Conservation (phyloP, 2,113 vertebrate genomes). For the Ursus arctos region DNA sequence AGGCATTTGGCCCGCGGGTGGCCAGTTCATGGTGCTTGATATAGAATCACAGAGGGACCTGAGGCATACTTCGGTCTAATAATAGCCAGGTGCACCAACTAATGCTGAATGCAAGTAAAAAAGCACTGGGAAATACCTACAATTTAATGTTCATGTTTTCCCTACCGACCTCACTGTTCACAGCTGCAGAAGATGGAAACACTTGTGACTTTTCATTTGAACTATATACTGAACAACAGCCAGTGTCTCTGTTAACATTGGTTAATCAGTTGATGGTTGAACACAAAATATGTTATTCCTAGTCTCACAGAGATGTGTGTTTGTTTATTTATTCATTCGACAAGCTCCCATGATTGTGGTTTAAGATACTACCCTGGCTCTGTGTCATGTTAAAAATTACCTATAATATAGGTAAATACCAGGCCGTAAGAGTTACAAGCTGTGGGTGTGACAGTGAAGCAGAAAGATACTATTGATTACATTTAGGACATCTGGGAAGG, state of each 20-base stretch:
- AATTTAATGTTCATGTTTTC: not conserved
- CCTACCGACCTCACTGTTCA: not conserved
- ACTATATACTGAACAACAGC: not conserved
- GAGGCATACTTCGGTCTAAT: not conserved
- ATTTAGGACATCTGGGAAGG: not conserved
- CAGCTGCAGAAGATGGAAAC: not conserved
- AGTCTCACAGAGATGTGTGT: not conserved
- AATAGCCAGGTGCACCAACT: not conserved
- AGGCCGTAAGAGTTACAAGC: not conserved
- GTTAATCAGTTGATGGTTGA: not conserved
- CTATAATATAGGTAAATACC: not conserved
- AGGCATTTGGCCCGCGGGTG: not conserved
- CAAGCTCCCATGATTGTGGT: not conserved
- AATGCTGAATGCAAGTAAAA: not conserved
- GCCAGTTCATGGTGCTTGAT: slow-evolving; percentile 23
- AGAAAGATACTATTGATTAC: not conserved
- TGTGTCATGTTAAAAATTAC: slow-evolving; percentile 16
- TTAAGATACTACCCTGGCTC: not conserved
- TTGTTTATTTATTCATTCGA: not conserved
- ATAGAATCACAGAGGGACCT: slow-evolving; percentile 30
- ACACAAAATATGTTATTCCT: not conserved
- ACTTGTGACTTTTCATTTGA: not conserved
- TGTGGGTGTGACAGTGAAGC: not conserved
- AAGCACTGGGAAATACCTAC: not conserved
- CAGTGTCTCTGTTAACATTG: not conserved